A percentile compares a stretch with the other conserved stretches of the same genome.
Evolutionary conservation across 1,140 invertebrate species (phyloP).

Genomic region (Belonocnema kinseyi): DNA sequence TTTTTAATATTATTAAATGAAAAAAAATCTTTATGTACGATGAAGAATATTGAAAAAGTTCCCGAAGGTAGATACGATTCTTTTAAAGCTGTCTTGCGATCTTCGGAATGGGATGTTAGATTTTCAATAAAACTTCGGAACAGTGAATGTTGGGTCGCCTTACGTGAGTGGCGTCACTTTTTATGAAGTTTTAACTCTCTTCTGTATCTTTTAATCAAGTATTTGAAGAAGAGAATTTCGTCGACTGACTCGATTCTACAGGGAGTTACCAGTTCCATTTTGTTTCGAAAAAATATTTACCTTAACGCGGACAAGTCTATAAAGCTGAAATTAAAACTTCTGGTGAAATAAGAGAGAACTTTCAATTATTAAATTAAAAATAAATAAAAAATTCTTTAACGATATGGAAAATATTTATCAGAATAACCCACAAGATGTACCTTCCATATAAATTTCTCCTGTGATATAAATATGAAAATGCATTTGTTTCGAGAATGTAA

Average conservation of each 20-base stretch:
- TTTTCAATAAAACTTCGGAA: constrained; percentile 22
- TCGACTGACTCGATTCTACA: constrained; percentile 4
- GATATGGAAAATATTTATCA: background rate
- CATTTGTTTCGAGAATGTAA: constrained; percentile 26
- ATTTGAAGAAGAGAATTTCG: constrained; percentile 4
- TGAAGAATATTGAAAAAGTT: constrained; percentile 6
- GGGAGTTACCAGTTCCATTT: background rate
- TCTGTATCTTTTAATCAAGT: constrained; percentile 25
- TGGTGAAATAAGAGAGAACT: no score
- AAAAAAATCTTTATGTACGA: no score
- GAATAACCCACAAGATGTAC: background rate
- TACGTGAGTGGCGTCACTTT: constrained; percentile 13
- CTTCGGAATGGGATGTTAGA: constrained; percentile 16
- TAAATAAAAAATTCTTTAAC: background rate
- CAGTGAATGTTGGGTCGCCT: background rate
- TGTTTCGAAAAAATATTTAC: background rate
- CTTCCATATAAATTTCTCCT: background rate
- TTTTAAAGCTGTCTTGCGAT: constrained; percentile 20
- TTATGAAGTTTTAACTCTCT: constrained; percentile 25
- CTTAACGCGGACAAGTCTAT: background rate
- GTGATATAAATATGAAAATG: constrained; percentile 19
- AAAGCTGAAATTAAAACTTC: background rate
- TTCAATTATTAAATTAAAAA: background rate
- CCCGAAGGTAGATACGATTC: constrained; percentile 9
- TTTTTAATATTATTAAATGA: no score